Evolutionary conservation across 2,113 vertebrate species (phyloP), one percentile per base, ranked within the genome.

Genomic region (Dromaius novaehollandiae): DNA sequence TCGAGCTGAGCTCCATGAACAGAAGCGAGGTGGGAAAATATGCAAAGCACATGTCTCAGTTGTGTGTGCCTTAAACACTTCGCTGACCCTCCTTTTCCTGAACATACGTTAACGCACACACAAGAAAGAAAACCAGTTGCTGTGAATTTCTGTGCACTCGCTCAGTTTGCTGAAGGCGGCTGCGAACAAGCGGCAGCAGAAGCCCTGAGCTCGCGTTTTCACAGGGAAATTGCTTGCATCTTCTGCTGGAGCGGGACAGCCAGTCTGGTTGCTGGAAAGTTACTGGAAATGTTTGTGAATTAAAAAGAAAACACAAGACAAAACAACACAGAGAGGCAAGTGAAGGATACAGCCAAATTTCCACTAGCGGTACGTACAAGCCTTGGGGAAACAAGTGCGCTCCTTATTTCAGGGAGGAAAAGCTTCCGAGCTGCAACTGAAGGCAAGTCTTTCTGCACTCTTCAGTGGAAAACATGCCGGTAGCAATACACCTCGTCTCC

Each of bases 271-370:
- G 34, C 71, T 89, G 79, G 85, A 56, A 97, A 86, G 74, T 42
- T 71, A 87, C 91, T 91, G 87, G 94, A 70, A 95, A 94, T 42
- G 73, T 75, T 91, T 60, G 46, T 95, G 89, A 93, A 95, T 97
- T 91, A 88, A 77, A 75, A 94, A 90, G 93, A 83, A 94, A 95
- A 96, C 68, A 11, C n/a, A 86, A 53, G 82, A 77, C 83, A 91
- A 74, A 86, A 1, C 64, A 86, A 30, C 68, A 50, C 82, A 80
- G 82, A 91, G 65, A 95, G 71, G 64, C 40, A 36, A 56, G 55
- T 5, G 34, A 61, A 83, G 66, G 44, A 80, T 22, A 64, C 87
- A 93, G 94, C 87, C 94, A 94, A 53, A 74, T 83, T 95, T 83
- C 82, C 82, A 80, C 85, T 87, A n/a, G 69, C 4, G 60, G 78